A percentile compares a stretch with the other conserved stretches of the same genome.
These are phyloP conservation scores for Sphenodon punctatus DNA, from an alignment of 2,797 vertebrate genomes.

Conservation along the genomic window DNA sequence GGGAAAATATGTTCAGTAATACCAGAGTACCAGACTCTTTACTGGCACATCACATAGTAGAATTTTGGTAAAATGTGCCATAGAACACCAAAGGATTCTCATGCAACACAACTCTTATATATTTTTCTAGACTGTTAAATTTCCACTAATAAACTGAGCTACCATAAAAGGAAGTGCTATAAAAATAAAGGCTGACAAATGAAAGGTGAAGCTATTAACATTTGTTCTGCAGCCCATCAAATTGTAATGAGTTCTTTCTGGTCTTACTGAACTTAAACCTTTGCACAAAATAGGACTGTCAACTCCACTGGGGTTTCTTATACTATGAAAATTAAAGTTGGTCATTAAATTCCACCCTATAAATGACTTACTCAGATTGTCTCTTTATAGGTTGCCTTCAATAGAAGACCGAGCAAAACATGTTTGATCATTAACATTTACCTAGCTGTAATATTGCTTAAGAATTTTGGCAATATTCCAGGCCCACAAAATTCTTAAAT, in stretches of 20 bases:
- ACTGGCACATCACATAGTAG: no score
- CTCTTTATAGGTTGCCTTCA: slow-evolving; percentile 9
- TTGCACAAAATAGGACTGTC: slow-evolving; percentile 27
- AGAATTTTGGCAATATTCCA: background rate
- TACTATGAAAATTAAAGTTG: background rate
- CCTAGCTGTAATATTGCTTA: background rate
- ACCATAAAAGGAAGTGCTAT: slow-evolving; percentile 20
- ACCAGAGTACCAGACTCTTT: no score
- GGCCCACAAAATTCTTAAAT: background rate
- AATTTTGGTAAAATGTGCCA: background rate
- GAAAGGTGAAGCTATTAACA: slow-evolving; percentile 51
- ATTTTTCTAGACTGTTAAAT: slow-evolving; percentile 32
- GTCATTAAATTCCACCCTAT: slow-evolving; percentile 14
- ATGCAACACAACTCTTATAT: background rate
- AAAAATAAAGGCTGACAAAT: slow-evolving; percentile 54
- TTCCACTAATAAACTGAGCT: slow-evolving; percentile 24
- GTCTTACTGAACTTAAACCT: slow-evolving; percentile 16
- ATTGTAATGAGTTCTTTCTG: slow-evolving; percentile 28
- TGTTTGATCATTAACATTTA: background rate
- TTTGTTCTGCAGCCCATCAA: slow-evolving; percentile 23
- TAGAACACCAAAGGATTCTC: slow-evolving; percentile 1
- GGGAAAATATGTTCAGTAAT: no score
- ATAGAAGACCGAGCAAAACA: background rate
- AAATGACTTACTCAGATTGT: background rate
- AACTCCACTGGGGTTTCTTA: background rate